phyloP scores from a whole-genome alignment of 1,140 invertebrate species.

The Macrocentrus cingulum region DNA sequence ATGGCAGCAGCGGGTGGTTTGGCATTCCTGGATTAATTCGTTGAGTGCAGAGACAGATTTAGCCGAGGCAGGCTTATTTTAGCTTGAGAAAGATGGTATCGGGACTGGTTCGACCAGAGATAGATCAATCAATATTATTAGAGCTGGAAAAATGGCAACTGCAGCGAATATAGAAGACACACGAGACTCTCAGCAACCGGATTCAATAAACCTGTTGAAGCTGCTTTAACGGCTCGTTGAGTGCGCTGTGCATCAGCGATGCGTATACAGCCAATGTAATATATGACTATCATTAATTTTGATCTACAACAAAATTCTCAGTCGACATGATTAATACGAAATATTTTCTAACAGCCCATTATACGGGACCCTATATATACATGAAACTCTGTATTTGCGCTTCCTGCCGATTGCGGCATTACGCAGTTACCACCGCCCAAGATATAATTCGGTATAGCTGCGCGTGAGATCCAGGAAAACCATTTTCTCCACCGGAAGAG shows the following conservation, averaged over 20 bases:
- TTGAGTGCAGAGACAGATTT: constrained; percentile 42
- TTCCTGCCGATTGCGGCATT: not conserved
- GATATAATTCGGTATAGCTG: not conserved
- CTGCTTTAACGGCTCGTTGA: constrained; percentile 15
- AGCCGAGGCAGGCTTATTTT: constrained; percentile 44
- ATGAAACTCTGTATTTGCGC: too few relatives aligned
- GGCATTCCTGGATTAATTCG: constrained; percentile 33
- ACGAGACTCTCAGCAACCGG: constrained; percentile 17
- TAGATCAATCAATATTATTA: constrained; percentile 49
- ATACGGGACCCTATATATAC: too few relatives aligned
- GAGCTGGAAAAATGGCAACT: constrained; percentile 34
- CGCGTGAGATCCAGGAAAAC: constrained; percentile 5
- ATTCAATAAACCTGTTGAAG: constrained; percentile 22
- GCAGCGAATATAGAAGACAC: constrained; percentile 1
- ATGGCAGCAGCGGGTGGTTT: not conserved
- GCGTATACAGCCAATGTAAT: not conserved
- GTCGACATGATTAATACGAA: not conserved
- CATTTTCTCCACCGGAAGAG: not conserved
- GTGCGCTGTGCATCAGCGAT: constrained; percentile 1
- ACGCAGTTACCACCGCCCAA: not conserved
- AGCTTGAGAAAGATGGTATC: constrained; percentile 50
- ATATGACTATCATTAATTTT: not conserved
- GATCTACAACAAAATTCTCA: not conserved
- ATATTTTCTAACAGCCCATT: too few relatives aligned
- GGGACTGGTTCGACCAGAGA: constrained; percentile 45